Evolutionary conservation across 2,113 vertebrate species (phyloP), one percentile per base, ranked within the genome.

Genomic region (Reinhardtius hippoglossoides): DNA sequence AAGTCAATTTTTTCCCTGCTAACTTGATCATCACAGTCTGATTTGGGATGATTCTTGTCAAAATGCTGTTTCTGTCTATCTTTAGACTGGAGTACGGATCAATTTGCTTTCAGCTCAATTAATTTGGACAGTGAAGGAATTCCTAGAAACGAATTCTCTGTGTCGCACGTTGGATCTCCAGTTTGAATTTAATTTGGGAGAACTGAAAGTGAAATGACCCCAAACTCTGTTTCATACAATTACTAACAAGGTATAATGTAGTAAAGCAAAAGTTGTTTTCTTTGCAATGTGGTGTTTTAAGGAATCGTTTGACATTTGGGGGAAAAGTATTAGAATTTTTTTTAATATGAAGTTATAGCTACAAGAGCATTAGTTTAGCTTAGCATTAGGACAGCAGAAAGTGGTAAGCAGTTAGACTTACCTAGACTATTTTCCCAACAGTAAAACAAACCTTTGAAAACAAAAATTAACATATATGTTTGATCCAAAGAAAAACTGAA

Each of bases 61-160:
- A 70, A 77, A 67, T 24, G 27, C 77, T 72, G 42, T 73, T 66
- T 58, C 35, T 59, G 24, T 81, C 59, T 63, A 71, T 81, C 52
- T 82, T 78, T 66, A 76, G 66, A 60, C 37, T 7, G 1, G 48
- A 42, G 35, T 15, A n/a, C 52, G n/a, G 66, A 71, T 72, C 73
- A 58, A 59, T 67, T 79, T 0, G 23, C 65, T 67, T 56, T 66
- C 50, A n/a, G 64, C 72, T 84, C 71, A 31, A 13, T 72, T 62
- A 21, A 55, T 75, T 58, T 64, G 27, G 20, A 20, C 63, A 24
- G 74, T n/a, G 40, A 40, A 68, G 40, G 67, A 72, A 75, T 59
- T 55, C n/a, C 67, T 50, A 5, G 31, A 27, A 72, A 62, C 14
- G 26, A 52, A 74, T 64, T 73, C n/a, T 68, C 58, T 60, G 21